phyloP scores from a whole-genome alignment of 2,797 vertebrate species.

The Platalea minor region DNA sequence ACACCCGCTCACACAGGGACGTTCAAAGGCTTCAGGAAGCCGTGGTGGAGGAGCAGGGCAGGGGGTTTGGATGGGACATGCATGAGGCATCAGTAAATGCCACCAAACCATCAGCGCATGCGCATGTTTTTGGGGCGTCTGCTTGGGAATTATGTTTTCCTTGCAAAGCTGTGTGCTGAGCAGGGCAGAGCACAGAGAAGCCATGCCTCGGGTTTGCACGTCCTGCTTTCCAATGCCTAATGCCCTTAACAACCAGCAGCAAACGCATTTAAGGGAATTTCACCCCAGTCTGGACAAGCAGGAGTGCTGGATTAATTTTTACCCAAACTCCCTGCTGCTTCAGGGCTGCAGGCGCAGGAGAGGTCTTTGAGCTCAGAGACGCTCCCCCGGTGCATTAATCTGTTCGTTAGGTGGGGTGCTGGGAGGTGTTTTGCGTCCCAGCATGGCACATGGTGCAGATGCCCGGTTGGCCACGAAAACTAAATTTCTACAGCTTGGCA shows the following conservation, averaged over 20 bases:
- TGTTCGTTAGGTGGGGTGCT: neutral
- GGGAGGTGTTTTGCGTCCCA: neutral
- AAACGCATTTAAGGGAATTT: neutral
- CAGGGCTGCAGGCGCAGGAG: neutral
- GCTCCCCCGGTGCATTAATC: neutral
- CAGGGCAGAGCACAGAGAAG: neutral
- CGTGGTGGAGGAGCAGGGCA: neutral
- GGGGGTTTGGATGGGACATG: neutral
- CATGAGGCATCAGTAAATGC: neutral
- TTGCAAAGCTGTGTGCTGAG: neutral
- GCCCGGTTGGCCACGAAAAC: neutral
- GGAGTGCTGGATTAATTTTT: neutral
- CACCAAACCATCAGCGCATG: neutral
- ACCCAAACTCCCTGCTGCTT: neutral
- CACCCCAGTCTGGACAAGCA: neutral
- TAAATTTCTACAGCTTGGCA: neutral
- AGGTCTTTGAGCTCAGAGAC: neutral
- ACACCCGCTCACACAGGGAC: neutral
- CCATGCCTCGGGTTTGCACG: neutral
- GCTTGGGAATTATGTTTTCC: neutral
- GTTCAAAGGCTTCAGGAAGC: neutral
- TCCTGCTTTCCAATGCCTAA: neutral
- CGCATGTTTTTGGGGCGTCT: neutral
- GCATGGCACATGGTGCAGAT: no score
- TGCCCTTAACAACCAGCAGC: neutral